Evolutionary conservation across 2,888 invertebrate genomes (phyloP).

Genomic region (Tryphoninae sp.): DNA sequence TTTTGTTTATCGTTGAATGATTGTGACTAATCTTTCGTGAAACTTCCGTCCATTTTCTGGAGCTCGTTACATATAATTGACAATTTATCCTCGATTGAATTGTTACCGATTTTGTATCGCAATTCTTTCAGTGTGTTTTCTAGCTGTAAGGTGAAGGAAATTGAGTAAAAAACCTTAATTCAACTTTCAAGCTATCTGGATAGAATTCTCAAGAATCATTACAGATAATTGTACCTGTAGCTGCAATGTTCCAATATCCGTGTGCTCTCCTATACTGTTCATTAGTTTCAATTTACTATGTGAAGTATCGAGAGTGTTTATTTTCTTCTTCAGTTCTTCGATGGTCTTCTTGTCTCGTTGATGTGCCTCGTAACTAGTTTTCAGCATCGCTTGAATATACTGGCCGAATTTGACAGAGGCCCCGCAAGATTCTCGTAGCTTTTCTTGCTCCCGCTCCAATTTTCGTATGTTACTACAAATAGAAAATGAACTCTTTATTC

Average conservation of each 20-base stretch:
- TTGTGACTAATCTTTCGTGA: slow-evolving; percentile 44
- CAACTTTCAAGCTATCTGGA: background rate
- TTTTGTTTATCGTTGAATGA: slow-evolving; percentile 5
- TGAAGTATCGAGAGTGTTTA: slow-evolving; percentile 1
- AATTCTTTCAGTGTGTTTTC: slow-evolving; percentile 50
- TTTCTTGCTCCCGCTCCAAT: slow-evolving; percentile 73
- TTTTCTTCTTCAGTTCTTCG: slow-evolving; percentile 58
- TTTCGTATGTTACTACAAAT: slow-evolving; percentile 71
- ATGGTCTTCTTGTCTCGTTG: slow-evolving; percentile 68
- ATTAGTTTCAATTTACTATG: background rate
- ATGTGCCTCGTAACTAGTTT: slow-evolving; percentile 69
- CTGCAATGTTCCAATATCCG: slow-evolving; percentile 35
- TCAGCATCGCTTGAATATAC: slow-evolving; percentile 72
- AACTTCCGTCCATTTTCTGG: slow-evolving; percentile 39
- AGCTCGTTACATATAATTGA: slow-evolving; percentile 45
- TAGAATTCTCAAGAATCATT: background rate
- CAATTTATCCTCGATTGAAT: slow-evolving; percentile 51
- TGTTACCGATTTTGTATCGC: slow-evolving; percentile 41
- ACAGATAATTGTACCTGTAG: slow-evolving; percentile 38
- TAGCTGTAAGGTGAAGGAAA: slow-evolving; percentile 22
- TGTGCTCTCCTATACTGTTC: background rate
- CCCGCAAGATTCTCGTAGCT: slow-evolving; percentile 69
- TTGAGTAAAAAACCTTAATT: background rate
- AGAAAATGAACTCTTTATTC: background rate
- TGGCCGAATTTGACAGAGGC: slow-evolving; percentile 69